A percentile compares a stretch with the other conserved stretches of the same genome.
Conservation (phyloP, 2,113 vertebrate species). For the Hemibagrus wyckioides region DNA sequence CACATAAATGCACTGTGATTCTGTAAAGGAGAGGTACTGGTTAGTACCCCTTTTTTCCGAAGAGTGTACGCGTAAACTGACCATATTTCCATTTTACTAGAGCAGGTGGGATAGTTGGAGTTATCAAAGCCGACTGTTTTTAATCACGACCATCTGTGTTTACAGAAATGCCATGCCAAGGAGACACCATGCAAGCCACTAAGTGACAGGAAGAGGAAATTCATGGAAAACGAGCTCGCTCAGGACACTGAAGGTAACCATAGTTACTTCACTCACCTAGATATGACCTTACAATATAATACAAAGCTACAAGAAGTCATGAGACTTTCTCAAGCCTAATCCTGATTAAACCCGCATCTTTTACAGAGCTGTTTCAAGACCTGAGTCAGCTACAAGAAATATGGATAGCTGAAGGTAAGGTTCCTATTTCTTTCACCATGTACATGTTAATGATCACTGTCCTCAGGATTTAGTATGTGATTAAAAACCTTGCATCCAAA, state of each 20-base stretch:
- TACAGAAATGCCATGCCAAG: conserved; percentile 70
- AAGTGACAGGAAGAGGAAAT: conserved; percentile 83
- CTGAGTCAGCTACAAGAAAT: conserved; percentile 87
- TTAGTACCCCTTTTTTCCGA: background rate
- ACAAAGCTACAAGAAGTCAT: background rate
- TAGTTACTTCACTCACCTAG: background rate
- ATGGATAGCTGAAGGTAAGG: conserved; percentile 84
- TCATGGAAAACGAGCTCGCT: conserved; percentile 82
- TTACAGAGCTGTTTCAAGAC: conserved; percentile 86
- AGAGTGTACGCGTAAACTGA: background rate
- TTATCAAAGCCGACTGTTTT: background rate
- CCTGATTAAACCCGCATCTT: conserved; percentile 25
- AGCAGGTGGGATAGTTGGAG: background rate
- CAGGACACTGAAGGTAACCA: conserved; percentile 85
- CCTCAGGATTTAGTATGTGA: background rate
- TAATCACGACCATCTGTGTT: background rate
- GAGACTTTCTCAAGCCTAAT: background rate
- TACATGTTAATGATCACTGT: background rate
- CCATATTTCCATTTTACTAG: background rate
- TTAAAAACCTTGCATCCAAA: background rate
- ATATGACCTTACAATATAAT: background rate
- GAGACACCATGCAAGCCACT: conserved; percentile 70
- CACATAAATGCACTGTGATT: background rate
- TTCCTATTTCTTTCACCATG: background rate
- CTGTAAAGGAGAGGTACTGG: background rate